These are phyloP conservation scores for Drosophila quadrilineata DNA, from an alignment of 1,140 invertebrate genomes.

Conservation along the genomic window DNA sequence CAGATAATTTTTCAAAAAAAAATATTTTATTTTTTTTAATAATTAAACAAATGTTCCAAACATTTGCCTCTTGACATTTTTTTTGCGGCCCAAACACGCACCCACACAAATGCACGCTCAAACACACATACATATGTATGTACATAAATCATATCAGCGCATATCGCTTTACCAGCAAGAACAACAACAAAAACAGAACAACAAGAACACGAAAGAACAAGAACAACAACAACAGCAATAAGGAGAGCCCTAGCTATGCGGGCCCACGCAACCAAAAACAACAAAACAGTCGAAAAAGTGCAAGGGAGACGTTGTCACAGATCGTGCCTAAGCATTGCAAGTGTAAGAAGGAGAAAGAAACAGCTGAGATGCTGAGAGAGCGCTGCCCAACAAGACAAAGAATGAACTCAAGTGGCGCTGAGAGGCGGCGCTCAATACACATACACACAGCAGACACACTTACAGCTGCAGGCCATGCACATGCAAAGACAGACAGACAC, in stretches of 20 bases:
- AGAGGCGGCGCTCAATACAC: conserved; percentile 32
- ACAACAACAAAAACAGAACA: conserved; percentile 40
- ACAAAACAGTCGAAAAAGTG: not conserved
- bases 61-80: not conserved
- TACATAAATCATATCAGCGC: conserved; percentile 22
- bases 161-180: conserved; percentile 60
- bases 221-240: conserved; percentile 36
- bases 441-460: not conserved
- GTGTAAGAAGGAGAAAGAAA: conserved; percentile 14
- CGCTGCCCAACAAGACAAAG: not conserved
- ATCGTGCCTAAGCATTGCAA: too few species aligned
- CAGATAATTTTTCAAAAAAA: too few species aligned
- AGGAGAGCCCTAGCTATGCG: conserved; percentile 67
- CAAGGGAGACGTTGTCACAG: too few species aligned
- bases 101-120: not conserved
- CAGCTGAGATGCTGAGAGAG: conserved; percentile 6
- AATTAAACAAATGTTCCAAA: too few species aligned
- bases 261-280: conserved; percentile 51
- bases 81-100: not conserved
- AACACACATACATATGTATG: not conserved
- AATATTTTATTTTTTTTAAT: too few species aligned
- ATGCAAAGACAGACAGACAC: not conserved
- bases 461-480: too few species aligned
- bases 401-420: conserved; percentile 59
- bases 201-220: conserved; percentile 22